Conservation (phyloP, 2,113 vertebrate genomes). For the Microcebus griseorufus region DNA sequence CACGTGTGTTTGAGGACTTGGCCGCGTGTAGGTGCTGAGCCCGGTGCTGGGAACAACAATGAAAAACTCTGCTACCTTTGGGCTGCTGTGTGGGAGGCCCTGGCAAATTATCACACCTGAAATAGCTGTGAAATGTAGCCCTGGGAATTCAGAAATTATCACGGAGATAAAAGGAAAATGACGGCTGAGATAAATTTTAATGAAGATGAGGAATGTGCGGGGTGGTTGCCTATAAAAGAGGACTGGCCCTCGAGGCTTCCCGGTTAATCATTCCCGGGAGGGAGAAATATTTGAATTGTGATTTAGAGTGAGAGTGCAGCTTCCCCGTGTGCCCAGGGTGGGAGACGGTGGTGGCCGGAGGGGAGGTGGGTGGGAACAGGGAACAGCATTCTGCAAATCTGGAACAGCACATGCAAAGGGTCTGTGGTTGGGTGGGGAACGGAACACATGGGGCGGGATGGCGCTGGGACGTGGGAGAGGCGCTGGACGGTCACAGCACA, state of each 20-base stretch:
- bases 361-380: not conserved
- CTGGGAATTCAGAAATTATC: not conserved
- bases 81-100: not conserved
- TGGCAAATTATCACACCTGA: not conserved
- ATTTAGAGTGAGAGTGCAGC: too few relatives aligned
- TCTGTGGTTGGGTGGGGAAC: not conserved
- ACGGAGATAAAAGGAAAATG: not conserved
- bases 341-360: too few relatives aligned
- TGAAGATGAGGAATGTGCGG: not conserved
- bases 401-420: not conserved
- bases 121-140: not conserved
- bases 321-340: not conserved
- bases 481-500: not conserved
- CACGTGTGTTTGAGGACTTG: not conserved
- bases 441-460: not conserved
- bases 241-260: not conserved
- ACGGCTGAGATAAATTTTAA: not conserved
- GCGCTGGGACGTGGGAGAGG: not conserved
- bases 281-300: not conserved
- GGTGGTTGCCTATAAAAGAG: not conserved
- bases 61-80: not conserved
- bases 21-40: fast-evolving
- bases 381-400: not conserved
- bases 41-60: too few relatives aligned
- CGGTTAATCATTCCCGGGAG: fast-evolving